These are phyloP conservation scores for Catharus bicknelli DNA, from an alignment of 2,113 vertebrate species.

Conservation along the genomic window DNA sequence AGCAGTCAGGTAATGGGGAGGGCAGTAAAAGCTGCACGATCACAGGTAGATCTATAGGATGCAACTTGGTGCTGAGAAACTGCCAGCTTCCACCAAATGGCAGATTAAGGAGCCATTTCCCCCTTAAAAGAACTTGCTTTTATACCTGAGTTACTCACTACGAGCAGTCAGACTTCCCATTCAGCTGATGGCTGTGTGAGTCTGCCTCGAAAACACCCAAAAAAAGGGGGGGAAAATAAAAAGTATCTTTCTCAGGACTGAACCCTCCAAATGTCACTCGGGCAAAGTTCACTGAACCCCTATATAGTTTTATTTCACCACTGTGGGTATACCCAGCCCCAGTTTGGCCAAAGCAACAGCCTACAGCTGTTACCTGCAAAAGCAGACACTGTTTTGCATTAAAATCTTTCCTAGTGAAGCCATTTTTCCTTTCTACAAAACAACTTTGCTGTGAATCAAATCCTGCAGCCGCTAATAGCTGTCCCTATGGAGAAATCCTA, in stretches of 20 bases:
- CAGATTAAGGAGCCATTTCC: slow-evolving; percentile 28
- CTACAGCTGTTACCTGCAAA: background rate
- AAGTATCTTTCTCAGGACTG: background rate
- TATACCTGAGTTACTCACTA: background rate
- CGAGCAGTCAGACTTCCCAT: background rate
- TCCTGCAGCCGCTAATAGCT: slow-evolving; percentile 15
- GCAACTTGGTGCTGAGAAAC: slow-evolving; percentile 9
- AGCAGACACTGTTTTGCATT: background rate
- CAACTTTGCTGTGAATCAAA: slow-evolving; percentile 32
- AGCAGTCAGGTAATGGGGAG: background rate
- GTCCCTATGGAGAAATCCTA: slow-evolving; percentile 30
- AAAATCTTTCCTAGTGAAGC: background rate
- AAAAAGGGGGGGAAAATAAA: rapidly evolving
- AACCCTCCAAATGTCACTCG: background rate
- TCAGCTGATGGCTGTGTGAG: background rate
- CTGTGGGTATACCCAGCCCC: rapidly evolving
- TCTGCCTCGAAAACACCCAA: background rate
- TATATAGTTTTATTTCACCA: background rate
- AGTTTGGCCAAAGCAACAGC: background rate
- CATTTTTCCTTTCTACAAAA: slow-evolving; percentile 36
- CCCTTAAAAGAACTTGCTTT: slow-evolving; percentile 1
- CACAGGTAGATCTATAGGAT: background rate
- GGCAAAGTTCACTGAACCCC: background rate
- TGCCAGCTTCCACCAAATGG: background rate
- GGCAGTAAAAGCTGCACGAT: background rate